Evolutionary conservation across 2,888 invertebrate genomes (phyloP).

Genomic region (Lamellibrachia columna): DNA sequence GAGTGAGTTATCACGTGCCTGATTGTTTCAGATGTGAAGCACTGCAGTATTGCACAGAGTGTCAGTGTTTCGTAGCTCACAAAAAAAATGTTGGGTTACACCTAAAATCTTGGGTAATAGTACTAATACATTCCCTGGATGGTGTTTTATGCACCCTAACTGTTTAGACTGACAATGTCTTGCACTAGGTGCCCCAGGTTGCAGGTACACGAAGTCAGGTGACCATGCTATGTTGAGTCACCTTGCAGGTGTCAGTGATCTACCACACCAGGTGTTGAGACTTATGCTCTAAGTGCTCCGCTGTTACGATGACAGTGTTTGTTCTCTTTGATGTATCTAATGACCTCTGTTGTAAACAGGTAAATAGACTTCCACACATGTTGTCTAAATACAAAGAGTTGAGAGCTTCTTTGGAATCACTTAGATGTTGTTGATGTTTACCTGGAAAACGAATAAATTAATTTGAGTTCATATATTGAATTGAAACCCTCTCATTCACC

Average conservation of each 20-base stretch:
- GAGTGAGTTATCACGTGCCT: no score
- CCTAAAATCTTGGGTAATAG: no score
- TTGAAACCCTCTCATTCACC: not conserved
- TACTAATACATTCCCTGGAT: not conserved
- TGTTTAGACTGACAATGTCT: not conserved
- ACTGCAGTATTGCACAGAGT: no score
- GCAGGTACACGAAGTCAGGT: not conserved
- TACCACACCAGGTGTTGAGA: not conserved
- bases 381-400: not conserved
- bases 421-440: not conserved
- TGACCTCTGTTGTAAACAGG: not conserved
- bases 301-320: not conserved
- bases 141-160: not conserved
- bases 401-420: slow-evolving; percentile 13
- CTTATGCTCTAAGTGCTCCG: not conserved
- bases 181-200: not conserved
- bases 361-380: not conserved
- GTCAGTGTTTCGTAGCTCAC: no score
- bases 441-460: not conserved
- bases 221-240: not conserved
- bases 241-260: not conserved
- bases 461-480: not conserved
- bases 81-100: no score
- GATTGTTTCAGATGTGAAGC: no score
- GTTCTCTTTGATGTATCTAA: not conserved